A percentile compares a stretch with the other conserved stretches of the same genome.
phyloP scores from a whole-genome alignment of 1,140 invertebrate genomes.

The Macrosteles quadrilineatus region DNA sequence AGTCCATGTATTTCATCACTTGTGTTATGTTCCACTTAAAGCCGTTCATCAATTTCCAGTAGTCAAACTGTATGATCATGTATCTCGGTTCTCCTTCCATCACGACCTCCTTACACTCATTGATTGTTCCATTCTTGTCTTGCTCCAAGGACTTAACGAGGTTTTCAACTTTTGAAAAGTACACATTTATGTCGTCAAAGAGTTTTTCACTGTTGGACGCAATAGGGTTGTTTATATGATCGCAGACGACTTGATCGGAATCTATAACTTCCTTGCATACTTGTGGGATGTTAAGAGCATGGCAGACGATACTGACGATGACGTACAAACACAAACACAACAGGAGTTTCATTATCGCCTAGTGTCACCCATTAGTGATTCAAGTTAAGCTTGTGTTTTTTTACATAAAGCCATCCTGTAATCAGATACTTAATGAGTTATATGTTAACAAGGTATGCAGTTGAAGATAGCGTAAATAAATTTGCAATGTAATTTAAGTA shows the following conservation, averaged over 20 bases:
- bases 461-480: no score
- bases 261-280: not conserved
- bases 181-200: not conserved
- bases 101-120: not conserved
- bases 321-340: no score
- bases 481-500: no score
- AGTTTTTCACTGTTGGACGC: not conserved
- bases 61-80: not conserved
- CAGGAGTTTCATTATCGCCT: no score
- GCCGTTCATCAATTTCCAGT: constrained; percentile 7
- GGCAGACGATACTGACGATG: no score
- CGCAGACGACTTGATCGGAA: not conserved
- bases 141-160: not conserved
- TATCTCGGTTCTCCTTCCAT: not conserved
- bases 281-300: not conserved
- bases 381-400: no score
- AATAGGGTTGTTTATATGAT: not conserved
- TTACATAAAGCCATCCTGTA: no score
- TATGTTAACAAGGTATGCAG: no score
- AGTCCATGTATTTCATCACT: not conserved
- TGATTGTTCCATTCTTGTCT: not conserved
- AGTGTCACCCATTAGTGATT: no score
- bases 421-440: no score
- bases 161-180: constrained; percentile 6
- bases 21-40: constrained; percentile 8